Percentiles rank a stretch among this genome's conserved stretches.
Conservation (phyloP, 2,797 vertebrate species). For the Neopelma chrysocephalum region DNA sequence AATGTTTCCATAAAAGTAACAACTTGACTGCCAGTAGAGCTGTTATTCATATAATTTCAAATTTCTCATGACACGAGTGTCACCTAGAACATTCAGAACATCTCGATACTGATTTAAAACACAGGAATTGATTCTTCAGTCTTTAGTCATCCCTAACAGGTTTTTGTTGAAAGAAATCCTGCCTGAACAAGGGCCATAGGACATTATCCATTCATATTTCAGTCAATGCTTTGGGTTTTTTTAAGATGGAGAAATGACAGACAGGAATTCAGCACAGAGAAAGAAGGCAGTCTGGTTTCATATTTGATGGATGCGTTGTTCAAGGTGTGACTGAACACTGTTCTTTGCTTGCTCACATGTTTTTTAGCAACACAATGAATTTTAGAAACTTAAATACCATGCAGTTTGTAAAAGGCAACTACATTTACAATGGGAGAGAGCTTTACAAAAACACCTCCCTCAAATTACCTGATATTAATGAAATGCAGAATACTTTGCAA, state of each 20-base stretch:
- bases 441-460: background rate
- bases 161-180: background rate
- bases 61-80: background rate
- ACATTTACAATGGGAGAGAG: background rate
- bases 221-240: conserved; percentile 7
- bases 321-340: background rate
- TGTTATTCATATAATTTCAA: background rate
- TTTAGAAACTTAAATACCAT: background rate
- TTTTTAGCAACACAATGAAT: background rate
- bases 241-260: conserved; percentile 15
- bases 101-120: background rate
- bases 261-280: background rate
- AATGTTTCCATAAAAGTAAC: background rate
- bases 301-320: background rate
- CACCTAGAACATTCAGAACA: background rate
- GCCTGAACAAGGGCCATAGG: background rate
- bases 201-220: background rate
- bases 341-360: background rate
- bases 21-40: background rate
- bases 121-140: background rate
- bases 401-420: background rate
- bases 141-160: background rate
- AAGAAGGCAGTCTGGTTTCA: background rate
- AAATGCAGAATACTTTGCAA: background rate
- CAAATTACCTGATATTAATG: background rate